Base-by-base conservation (phyloP, 2,888 invertebrate species). In the Epiblema foenella region DNA sequence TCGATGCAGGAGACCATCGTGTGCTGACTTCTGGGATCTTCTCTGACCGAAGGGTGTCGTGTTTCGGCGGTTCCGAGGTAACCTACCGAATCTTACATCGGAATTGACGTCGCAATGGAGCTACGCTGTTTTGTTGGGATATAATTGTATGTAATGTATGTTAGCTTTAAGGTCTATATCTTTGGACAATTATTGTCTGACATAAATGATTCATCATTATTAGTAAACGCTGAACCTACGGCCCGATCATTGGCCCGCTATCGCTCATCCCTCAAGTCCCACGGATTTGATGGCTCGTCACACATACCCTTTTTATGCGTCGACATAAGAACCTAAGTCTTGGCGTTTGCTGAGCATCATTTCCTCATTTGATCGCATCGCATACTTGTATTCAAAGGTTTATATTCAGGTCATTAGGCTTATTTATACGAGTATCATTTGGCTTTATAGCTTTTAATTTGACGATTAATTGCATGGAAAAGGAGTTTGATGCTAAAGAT, bases 301-400 rank as follows among this genome's bases (percentile, higher is more conserved):
- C 65, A 54, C 59, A 65, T 54, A 70, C 65, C 70, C 70, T 70
- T 70, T 70, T 70, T 70, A 70, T 70, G 65, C 70, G 37, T 46
- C 17, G 37, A 54, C 54, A 59, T 70, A 66, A 65, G 59, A 70
- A 52, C 59, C 65, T 60, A 70, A 63, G 70, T 66, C 59, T 70
- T 46, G 69, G 69, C 63, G 54, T 58, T n/a, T 52, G 51, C 42
- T 54, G 65, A 60, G 46, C 70, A 70, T 70, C 66, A 70, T 66
- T 59, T 60, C 46, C 70, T 66, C 69, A 52, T 69, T 54, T 70
- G 59, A 66, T 66, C 59, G 59, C 46, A 60, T 59, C 24, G 59
- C 46, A 60, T 59, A 17, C 65, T 20, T 24, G 54, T 60, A 66
- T 66, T 70, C 65, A 70, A 54, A 65, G 70, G 29, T 65, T 69